Conservation (phyloP, 2,113 vertebrate species). For the Corvus hawaiiensis region DNA sequence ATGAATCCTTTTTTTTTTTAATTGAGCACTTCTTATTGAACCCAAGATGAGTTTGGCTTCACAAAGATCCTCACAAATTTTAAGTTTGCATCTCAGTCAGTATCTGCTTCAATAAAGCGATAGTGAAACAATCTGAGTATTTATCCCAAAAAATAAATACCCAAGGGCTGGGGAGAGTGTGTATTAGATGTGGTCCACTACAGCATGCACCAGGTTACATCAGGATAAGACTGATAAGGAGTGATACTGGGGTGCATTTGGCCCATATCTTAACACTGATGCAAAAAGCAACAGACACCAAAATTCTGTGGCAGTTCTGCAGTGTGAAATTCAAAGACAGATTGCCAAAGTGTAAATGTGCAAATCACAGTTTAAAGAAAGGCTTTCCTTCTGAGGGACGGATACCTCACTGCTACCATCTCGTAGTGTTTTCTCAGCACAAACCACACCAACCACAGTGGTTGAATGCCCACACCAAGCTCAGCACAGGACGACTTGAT, state of each 20-base stretch:
- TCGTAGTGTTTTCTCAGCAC: neutral
- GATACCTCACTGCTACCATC: neutral
- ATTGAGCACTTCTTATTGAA: neutral
- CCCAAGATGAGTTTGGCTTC: neutral
- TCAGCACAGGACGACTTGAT: neutral
- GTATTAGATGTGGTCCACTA: neutral
- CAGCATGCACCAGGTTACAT: neutral
- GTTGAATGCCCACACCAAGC: fast-evolving
- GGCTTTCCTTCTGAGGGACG: neutral
- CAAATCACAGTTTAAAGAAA: neutral
- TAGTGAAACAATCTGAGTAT: neutral
- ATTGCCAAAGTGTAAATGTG: neutral
- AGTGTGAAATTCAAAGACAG: neutral
- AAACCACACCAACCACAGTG: neutral
- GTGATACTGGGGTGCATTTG: neutral
- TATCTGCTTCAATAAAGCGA: neutral
- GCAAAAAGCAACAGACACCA: neutral
- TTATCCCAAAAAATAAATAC: neutral
- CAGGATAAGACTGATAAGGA: neutral
- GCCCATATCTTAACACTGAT: fast-evolving
- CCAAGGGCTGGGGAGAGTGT: neutral
- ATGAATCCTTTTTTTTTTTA: neutral
- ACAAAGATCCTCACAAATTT: neutral
- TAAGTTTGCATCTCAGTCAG: neutral
- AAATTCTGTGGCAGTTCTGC: neutral